Evolutionary conservation across 2,113 vertebrate species (phyloP).

Genomic region (Malurus alboscapulatus): DNA sequence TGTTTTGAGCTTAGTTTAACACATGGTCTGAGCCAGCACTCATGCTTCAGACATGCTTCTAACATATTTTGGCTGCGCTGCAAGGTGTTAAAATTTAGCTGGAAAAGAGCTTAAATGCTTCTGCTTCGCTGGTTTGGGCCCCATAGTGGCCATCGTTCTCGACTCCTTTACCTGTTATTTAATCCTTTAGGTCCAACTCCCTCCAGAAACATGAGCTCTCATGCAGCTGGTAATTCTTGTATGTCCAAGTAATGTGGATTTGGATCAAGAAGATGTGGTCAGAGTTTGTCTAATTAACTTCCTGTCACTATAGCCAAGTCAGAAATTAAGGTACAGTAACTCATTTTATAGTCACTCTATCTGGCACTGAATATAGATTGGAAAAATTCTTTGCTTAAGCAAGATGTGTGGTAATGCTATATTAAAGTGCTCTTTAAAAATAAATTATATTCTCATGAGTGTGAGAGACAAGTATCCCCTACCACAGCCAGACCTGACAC

Average conservation of each 20-base stretch:
- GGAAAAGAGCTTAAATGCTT: background rate
- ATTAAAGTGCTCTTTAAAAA: conserved; percentile 62
- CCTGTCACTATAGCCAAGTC: conserved; percentile 47
- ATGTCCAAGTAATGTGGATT: conserved; percentile 4
- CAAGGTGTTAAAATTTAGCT: conserved; percentile 1
- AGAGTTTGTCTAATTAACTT: conserved; percentile 66
- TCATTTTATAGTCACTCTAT: conserved; percentile 60
- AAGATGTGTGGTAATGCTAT: conserved; percentile 51
- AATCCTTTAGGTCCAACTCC: background rate
- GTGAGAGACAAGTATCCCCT: background rate
- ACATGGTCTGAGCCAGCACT: background rate
- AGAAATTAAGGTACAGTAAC: conserved; percentile 54
- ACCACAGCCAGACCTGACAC: background rate
- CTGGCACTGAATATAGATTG: conserved; percentile 64
- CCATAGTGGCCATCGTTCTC: background rate
- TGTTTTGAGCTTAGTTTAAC: conserved; percentile 2
- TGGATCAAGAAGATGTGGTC: conserved; percentile 32
- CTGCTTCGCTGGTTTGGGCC: background rate
- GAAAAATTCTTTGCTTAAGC: conserved; percentile 67
- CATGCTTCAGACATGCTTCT: background rate
- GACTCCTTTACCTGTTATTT: background rate
- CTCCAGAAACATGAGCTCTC: background rate
- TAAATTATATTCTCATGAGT: conserved; percentile 41
- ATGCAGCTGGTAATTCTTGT: background rate
- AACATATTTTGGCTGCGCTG: background rate